Evolutionary conservation across 64 coral and sea anemone genomes (phyloP).

Genomic region (Montipora foliosa): DNA sequence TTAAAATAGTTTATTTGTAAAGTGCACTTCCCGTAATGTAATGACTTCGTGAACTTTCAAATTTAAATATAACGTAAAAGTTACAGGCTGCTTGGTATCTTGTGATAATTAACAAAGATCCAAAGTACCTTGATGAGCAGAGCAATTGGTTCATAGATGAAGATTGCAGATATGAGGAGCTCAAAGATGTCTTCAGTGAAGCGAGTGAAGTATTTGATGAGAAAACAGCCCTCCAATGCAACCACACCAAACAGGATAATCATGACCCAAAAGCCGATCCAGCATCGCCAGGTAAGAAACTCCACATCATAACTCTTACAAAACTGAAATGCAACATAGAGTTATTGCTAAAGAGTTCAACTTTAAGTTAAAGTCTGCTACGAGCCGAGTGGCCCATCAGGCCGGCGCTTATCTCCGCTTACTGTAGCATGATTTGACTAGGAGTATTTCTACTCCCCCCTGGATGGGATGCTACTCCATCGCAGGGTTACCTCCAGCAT

Average conservation of each 20-base stretch:
- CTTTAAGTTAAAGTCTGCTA: too few species aligned
- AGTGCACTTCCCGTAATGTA: too few species aligned
- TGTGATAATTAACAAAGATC: not conserved
- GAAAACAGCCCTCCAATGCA: conserved; percentile 85
- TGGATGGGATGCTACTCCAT: too few species aligned
- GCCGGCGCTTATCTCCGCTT: too few species aligned
- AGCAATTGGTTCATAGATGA: conserved; percentile 82
- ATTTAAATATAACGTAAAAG: too few species aligned
- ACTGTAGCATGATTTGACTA: too few species aligned
- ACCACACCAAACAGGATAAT: conserved; percentile 85
- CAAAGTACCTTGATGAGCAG: conserved; percentile 63
- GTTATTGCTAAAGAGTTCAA: not conserved
- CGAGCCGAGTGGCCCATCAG: too few species aligned
- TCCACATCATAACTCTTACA: conserved; percentile 69
- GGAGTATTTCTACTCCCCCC: too few species aligned
- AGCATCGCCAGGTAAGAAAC: conserved; percentile 83
- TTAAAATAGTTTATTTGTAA: too few species aligned
- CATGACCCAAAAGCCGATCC: conserved; percentile 92
- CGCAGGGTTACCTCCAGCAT: too few species aligned
- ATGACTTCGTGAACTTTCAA: too few species aligned
- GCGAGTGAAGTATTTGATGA: conserved; percentile 86
- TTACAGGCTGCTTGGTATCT: too few species aligned
- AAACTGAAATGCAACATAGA: conserved; percentile 68
- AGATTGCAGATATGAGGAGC: conserved; percentile 87
- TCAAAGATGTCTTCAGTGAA: conserved; percentile 93